These are phyloP conservation scores for Ostrea edulis DNA, from an alignment of 1,140 invertebrate genomes.

Conservation along the genomic window DNA sequence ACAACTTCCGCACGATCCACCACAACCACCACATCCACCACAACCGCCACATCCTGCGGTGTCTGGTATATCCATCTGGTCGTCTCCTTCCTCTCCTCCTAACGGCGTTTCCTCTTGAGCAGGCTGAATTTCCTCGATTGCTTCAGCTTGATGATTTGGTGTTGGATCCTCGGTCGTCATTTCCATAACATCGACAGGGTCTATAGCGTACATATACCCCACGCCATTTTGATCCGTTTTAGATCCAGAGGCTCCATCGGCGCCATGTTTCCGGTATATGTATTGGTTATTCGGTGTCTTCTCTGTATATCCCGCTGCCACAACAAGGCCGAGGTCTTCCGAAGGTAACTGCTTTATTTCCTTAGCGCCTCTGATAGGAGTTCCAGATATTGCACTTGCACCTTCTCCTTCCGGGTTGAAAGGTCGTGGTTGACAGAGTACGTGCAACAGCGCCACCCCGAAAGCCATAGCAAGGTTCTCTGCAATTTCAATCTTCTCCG, in stretches of 20 bases:
- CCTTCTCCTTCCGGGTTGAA: conserved; percentile 40
- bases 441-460: conserved; percentile 71
- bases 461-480: conserved; percentile 74
- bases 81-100: conserved; percentile 10
- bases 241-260: conserved; percentile 21
- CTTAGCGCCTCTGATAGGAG: conserved; percentile 32
- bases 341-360: conserved; percentile 57
- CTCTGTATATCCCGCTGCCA: conserved; percentile 64
- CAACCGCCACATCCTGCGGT: conserved; percentile 48
- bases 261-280: conserved; percentile 41
- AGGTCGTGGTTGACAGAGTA: conserved; percentile 67
- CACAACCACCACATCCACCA: conserved; percentile 53
- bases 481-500: conserved; percentile 63
- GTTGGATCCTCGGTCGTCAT: not conserved
- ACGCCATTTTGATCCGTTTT: conserved; percentile 44
- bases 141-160: not conserved
- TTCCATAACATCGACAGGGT: conserved; percentile 33
- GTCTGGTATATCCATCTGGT: conserved; percentile 33
- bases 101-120: not conserved
- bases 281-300: conserved; percentile 66
- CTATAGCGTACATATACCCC: conserved; percentile 38
- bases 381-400: conserved; percentile 31
- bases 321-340: conserved; percentile 62
- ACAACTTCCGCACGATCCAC: conserved; percentile 47
- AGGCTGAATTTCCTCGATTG: not conserved